phyloP scores from a whole-genome alignment of 2,113 vertebrate genomes.

The Pardalotus punctatus region DNA sequence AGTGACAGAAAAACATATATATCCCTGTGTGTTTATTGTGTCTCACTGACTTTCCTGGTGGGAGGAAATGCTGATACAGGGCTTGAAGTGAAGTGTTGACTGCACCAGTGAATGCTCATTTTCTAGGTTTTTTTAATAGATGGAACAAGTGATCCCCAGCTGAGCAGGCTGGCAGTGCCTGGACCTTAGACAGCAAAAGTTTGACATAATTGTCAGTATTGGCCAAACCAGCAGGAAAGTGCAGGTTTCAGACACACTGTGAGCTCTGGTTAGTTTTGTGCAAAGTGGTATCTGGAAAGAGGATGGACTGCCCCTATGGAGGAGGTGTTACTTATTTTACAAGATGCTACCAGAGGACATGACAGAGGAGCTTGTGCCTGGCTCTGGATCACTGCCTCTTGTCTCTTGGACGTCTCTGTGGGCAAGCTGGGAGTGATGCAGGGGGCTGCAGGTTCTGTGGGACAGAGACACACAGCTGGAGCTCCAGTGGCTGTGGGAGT shows the following conservation, averaged over 20 bases:
- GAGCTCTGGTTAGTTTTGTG: not conserved
- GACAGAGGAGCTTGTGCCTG: not conserved
- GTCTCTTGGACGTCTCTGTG: not conserved
- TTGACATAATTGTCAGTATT: not conserved
- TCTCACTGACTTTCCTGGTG: not conserved
- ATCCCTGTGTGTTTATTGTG: not conserved
- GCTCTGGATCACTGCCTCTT: not conserved
- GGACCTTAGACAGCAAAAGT: not conserved
- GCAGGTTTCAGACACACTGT: fast-evolving
- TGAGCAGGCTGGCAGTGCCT: not conserved
- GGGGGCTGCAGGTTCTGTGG: fast-evolving
- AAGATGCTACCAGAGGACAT: not conserved
- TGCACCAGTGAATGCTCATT: not conserved
- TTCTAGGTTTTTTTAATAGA: not conserved
- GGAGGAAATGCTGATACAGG: not conserved
- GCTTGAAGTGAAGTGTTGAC: not conserved
- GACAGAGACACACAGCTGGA: not conserved
- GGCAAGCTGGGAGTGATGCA: not conserved
- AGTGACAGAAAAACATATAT: not conserved
- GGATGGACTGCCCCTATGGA: fast-evolving
- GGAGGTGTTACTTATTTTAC: not conserved
- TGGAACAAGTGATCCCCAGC: not conserved
- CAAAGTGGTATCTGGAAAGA: not conserved
- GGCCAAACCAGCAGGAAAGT: not conserved
- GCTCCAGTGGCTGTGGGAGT: not conserved